These are phyloP conservation scores for Lepidothrix coronata DNA, from an alignment of 2,113 vertebrate genomes.

Conservation along the genomic window DNA sequence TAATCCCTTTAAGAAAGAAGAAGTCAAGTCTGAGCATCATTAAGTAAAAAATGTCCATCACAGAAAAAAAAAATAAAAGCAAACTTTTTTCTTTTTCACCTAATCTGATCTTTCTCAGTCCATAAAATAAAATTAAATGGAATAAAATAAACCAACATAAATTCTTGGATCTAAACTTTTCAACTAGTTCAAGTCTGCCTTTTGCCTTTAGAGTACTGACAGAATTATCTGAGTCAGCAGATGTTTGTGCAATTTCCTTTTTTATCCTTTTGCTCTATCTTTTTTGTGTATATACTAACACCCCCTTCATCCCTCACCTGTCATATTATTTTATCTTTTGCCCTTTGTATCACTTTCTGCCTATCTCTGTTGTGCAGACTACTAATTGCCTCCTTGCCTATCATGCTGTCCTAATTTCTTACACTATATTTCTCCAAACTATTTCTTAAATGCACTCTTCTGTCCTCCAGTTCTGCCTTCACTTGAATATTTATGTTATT, in stretches of 20 bases:
- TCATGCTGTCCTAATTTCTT: constrained; percentile 54
- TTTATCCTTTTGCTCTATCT: not conserved
- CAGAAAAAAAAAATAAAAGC: not conserved
- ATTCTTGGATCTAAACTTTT: not conserved
- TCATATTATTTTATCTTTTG: not conserved
- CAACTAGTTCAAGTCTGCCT: not conserved
- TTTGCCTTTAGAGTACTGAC: not conserved
- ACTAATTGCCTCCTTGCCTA: constrained; percentile 53
- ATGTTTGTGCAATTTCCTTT: not conserved
- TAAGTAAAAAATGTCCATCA: not conserved
- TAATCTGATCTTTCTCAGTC: not conserved
- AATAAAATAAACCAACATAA: not conserved
- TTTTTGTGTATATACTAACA: not conserved
- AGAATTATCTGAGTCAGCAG: constrained; percentile 32
- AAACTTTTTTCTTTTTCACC: not conserved
- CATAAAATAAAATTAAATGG: not conserved
- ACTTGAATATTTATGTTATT: constrained; percentile 6
- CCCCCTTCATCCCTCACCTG: constrained; percentile 28
- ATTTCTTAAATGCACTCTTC: not conserved
- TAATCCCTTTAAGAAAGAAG: not conserved
- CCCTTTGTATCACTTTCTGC: not conserved
- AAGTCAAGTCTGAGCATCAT: not conserved
- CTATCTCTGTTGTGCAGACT: constrained; percentile 2
- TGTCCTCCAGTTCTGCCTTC: constrained; percentile 24
- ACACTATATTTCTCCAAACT: not conserved